Evolutionary conservation across 37 sponge, comb jelly and placozoan genomes (phyloP).

Genomic region (Geodia barretti): DNA sequence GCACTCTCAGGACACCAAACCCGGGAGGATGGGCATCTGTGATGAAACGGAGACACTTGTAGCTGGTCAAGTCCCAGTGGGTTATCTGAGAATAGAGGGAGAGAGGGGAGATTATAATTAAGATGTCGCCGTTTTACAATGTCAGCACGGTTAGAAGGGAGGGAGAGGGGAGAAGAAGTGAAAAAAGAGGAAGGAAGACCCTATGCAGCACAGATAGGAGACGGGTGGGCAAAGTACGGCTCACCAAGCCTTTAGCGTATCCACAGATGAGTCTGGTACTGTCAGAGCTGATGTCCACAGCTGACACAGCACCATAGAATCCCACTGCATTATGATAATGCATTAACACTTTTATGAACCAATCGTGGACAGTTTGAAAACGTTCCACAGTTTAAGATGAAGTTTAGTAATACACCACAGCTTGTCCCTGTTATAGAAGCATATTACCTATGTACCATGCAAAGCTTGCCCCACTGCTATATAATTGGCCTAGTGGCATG

Average conservation of each 20-base stretch:
- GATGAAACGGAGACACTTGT: slow-evolving; percentile 56
- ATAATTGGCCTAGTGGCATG: no score
- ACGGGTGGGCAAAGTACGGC: neutral
- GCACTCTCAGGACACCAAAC: slow-evolving; percentile 62
- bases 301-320: slow-evolving; percentile 75
- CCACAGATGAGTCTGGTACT: slow-evolving; percentile 74
- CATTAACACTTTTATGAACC: neutral
- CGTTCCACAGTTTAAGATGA: no score
- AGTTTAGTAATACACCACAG: neutral
- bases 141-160: neutral
- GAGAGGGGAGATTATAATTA: neutral
- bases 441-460: neutral
- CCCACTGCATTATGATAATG: slow-evolving; percentile 20
- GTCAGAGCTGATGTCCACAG: slow-evolving; percentile 70
- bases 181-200: no score
- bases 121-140: neutral
- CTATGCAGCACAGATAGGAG: neutral
- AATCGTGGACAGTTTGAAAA: no score
- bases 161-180: neutral
- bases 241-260: slow-evolving; percentile 82
- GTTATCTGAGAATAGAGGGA: slow-evolving; percentile 41
- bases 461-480: no score
- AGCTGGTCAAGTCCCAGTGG: slow-evolving; percentile 73
- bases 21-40: slow-evolving; percentile 74
- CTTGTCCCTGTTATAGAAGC: neutral